Base-by-base conservation (phyloP, 1,140 invertebrate genomes). In the Brachionus asplanchnoidis region DNA sequence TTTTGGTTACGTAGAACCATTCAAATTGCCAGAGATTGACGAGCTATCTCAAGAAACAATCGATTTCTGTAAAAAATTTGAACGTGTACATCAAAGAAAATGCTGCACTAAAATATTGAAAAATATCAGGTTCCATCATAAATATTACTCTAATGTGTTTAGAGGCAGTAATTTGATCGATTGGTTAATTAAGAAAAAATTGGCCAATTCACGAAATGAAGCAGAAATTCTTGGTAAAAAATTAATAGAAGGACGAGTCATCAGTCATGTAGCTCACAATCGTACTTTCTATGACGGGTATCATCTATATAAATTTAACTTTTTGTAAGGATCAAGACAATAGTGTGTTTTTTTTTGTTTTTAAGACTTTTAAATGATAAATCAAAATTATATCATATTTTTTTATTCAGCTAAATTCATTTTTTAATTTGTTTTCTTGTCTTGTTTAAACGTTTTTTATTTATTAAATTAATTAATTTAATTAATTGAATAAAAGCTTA, bases 31-130 rank as follows among this genome's bases (percentile, higher is more conserved):
- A 8, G 9, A 20, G 3, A 44, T 42, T 14, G 40, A 75, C 2
- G 1, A 60, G 14, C 87, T 97, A 3, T 92, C 92, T 66, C 90
- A 92, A 17, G 94, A 95, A 88, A 94, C 94, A 0, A 93, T 68
- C 92, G 92, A 94, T 85, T 93, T 95, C 66, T 95, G 95, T 87
- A 94, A 96, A 85, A 94, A 97, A 88, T 98, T 97, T 89, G 92
- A 92, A 23, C 93, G 92, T 36, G 94, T 95, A 88, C 94, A 97
- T 89, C 91, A 95, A 87, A 92, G 93, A 9, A 94, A 93, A 86
- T 97, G 95, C 90, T 92, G 92, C 68, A 91, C 92, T 85, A 93
- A 94, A 56, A 95, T 97, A 88, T 93, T 94, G 17, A 92, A 92
- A 86, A 93, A 94, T 88, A 92, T 91, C 89, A 92, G 91, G 92